Evolutionary conservation across 1,140 invertebrate species (phyloP).

Genomic region (Drosophila nebulosa): DNA sequence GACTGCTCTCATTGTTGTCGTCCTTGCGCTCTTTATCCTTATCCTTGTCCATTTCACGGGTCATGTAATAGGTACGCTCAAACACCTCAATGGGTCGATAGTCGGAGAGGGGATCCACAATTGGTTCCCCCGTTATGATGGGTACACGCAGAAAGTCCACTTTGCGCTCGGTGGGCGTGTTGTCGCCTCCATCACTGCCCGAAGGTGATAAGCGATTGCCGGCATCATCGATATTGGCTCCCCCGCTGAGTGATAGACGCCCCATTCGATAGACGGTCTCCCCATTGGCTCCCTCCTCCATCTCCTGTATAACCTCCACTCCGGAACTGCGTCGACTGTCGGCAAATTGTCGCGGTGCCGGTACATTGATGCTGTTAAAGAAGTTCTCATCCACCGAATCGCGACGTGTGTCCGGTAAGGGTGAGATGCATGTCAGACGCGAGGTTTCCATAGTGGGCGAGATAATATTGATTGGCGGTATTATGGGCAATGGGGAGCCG

Average conservation of each 20-base stretch:
- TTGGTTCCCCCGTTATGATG: constrained; percentile 59
- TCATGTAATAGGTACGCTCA: constrained; percentile 75
- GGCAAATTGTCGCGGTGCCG: constrained; percentile 89
- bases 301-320: constrained; percentile 82
- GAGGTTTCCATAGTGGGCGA: constrained; percentile 80
- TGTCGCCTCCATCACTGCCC: constrained; percentile 44
- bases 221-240: constrained; percentile 67
- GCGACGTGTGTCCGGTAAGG: constrained; percentile 85
- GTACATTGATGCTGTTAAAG: constrained; percentile 81
- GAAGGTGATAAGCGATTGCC: constrained; percentile 66
- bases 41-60: constrained; percentile 60
- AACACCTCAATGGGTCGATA: constrained; percentile 79
- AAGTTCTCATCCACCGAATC: constrained; percentile 85
- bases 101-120: constrained; percentile 70
- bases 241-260: constrained; percentile 67
- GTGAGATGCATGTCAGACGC: constrained; percentile 84
- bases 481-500: constrained; percentile 84
- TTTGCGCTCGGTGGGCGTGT: constrained; percentile 57
- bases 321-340: constrained; percentile 87
- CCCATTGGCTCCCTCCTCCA: constrained; percentile 66
- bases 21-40: constrained; percentile 19
- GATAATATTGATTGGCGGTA: constrained; percentile 80
- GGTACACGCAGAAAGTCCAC: constrained; percentile 73
- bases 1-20: constrained; percentile 1
- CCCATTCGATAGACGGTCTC: constrained; percentile 63